Conservation (phyloP, 2,888 invertebrate genomes). For the Eupithecia exiguata region DNA sequence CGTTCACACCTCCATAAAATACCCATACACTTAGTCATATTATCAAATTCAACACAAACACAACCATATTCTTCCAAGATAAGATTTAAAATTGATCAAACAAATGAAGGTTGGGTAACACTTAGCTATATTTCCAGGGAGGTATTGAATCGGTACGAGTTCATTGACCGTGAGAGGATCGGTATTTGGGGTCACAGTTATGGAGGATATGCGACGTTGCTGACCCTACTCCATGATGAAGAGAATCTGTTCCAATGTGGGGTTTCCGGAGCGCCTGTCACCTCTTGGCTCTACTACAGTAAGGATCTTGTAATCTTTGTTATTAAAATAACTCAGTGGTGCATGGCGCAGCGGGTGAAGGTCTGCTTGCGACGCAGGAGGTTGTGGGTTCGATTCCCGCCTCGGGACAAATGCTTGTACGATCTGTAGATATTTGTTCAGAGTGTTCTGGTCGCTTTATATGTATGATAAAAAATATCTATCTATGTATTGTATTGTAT, state of each 20-base stretch:
- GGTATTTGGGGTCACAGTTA: slow-evolving; percentile 98
- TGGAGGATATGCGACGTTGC: slow-evolving; percentile 94
- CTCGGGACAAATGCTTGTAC: too few relatives aligned
- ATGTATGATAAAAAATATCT: too few relatives aligned
- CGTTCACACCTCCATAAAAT: background rate
- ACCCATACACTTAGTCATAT: background rate
- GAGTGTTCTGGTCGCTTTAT: too few relatives aligned
- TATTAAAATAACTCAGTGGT: too few relatives aligned
- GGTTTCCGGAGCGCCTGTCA: slow-evolving; percentile 95
- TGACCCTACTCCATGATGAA: slow-evolving; percentile 88
- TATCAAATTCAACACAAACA: background rate
- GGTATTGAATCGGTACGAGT: slow-evolving; percentile 81
- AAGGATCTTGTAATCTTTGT: slow-evolving; percentile 46
- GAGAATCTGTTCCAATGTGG: slow-evolving; percentile 92
- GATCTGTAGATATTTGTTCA: too few relatives aligned
- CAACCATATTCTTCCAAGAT: background rate
- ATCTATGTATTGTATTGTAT: too few relatives aligned
- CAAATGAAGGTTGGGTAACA: background rate
- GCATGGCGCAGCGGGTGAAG: too few relatives aligned
- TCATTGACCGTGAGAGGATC: slow-evolving; percentile 87
- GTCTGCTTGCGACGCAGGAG: too few relatives aligned
- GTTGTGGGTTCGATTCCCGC: too few relatives aligned
- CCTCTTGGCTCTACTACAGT: slow-evolving; percentile 96
- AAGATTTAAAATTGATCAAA: background rate
- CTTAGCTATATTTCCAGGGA: slow-evolving; percentile 66